phyloP scores from a whole-genome alignment of 2,113 vertebrate genomes.

The Ploceus nigricollis region DNA sequence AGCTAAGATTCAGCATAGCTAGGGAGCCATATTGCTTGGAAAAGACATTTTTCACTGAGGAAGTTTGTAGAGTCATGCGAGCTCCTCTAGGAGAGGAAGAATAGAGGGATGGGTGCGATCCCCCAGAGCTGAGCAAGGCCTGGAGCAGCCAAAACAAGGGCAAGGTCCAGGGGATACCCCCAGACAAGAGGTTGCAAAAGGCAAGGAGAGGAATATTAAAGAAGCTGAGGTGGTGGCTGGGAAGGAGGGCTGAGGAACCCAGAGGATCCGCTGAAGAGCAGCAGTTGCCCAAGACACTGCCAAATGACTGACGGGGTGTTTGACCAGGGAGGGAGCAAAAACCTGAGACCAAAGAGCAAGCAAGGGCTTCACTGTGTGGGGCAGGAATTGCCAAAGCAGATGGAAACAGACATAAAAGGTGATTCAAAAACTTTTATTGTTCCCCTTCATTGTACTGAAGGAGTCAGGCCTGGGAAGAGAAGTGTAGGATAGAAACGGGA shows the following conservation, averaged over 20 bases:
- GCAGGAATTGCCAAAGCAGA: not conserved
- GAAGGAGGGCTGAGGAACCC: not conserved
- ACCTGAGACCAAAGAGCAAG: not conserved
- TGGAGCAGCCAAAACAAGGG: not conserved
- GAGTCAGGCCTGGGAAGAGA: not conserved
- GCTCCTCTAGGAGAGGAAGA: not conserved
- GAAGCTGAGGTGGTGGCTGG: not conserved
- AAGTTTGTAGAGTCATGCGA: fast-evolving
- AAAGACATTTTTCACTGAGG: not conserved
- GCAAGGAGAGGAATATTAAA: not conserved
- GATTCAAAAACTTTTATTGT: not conserved
- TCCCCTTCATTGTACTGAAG: not conserved
- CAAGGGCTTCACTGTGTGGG: not conserved
- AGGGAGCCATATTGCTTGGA: not conserved
- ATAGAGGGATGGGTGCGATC: not conserved
- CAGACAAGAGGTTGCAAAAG: not conserved
- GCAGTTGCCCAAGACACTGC: not conserved
- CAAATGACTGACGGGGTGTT: not conserved
- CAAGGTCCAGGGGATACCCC: not conserved
- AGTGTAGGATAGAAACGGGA: not conserved
- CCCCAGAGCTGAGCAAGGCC: not conserved
- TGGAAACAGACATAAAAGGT: not conserved
- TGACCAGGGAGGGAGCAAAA: not conserved
- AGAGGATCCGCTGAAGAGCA: not conserved
- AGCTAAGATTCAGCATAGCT: not conserved